These are phyloP conservation scores for Gorilla gorilla DNA, from an alignment of 2,113 vertebrate genomes.

Conservation along the genomic window DNA sequence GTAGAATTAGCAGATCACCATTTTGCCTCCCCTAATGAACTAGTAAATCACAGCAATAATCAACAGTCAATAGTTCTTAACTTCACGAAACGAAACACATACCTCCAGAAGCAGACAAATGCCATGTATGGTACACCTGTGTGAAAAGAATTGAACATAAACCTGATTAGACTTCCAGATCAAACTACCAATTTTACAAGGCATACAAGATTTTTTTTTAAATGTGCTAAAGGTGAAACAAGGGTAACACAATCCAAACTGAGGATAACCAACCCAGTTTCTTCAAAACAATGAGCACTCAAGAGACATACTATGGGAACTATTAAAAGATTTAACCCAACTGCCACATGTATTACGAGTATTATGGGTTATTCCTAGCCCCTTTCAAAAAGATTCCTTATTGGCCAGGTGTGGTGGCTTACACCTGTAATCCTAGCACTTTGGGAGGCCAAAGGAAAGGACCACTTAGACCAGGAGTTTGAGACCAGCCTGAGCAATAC, in stretches of 20 bases:
- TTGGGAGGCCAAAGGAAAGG: too few relatives aligned
- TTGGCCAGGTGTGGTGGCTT: too few relatives aligned
- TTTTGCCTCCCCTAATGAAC: not conserved
- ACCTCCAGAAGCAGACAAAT: not conserved
- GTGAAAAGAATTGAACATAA: not conserved
- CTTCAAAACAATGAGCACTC: not conserved
- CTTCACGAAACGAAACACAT: not conserved
- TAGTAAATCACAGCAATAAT: not conserved
- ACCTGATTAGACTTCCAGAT: not conserved
- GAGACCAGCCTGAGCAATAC: too few relatives aligned
- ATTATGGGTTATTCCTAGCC: not conserved
- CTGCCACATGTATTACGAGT: not conserved
- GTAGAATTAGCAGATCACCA: not conserved
- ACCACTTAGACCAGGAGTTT: too few relatives aligned
- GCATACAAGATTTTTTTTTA: not conserved
- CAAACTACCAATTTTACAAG: not conserved
- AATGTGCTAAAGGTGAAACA: not conserved
- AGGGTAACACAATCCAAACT: not conserved
- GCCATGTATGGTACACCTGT: not conserved
- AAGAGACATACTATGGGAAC: not conserved
- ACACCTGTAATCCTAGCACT: too few relatives aligned
- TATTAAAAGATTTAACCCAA: not conserved
- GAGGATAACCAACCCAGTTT: not conserved
- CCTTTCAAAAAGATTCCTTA: not conserved
- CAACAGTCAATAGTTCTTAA: not conserved